phyloP scores from a whole-genome alignment of 2,797 vertebrate species.

The Sorex maritimensis region DNA sequence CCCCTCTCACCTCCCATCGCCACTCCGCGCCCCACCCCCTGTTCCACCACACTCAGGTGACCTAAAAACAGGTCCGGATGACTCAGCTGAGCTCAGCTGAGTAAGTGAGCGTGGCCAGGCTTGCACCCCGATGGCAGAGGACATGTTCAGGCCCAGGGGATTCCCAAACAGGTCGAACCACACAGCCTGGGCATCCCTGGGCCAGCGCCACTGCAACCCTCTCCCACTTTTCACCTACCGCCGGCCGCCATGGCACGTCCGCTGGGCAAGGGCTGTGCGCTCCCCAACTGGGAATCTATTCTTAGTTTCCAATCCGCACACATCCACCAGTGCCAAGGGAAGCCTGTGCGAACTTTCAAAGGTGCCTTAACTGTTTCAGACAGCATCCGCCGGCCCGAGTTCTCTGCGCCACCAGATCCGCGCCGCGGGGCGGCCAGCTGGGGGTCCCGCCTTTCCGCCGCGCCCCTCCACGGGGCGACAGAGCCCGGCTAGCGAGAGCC shows the following conservation, averaged over 20 bases:
- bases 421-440: too few relatives aligned
- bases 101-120: background rate
- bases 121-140: background rate
- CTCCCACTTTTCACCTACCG: background rate
- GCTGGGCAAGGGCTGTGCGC: background rate
- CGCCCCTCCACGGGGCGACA: background rate
- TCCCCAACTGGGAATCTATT: conserved; percentile 32
- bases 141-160: background rate
- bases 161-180: background rate
- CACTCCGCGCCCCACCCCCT: background rate
- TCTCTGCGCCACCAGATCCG: too few relatives aligned
- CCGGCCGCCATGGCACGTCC: background rate
- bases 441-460: rapidly evolving
- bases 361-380: conserved; percentile 62
- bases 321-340: conserved; percentile 63
- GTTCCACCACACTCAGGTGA: conserved; percentile 23
- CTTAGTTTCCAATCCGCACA: conserved; percentile 53
- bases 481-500: background rate
- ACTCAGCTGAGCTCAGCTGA: conserved; percentile 9
- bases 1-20: too few relatives aligned
- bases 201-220: too few relatives aligned
- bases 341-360: conserved; percentile 73
- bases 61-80: conserved; percentile 56
- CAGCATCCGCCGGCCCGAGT: background rate
- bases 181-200: background rate